Evolutionary conservation across 2,888 invertebrate genomes (phyloP), one percentile per base, ranked within the genome.

Genomic region (Eupeodes luniger): DNA sequence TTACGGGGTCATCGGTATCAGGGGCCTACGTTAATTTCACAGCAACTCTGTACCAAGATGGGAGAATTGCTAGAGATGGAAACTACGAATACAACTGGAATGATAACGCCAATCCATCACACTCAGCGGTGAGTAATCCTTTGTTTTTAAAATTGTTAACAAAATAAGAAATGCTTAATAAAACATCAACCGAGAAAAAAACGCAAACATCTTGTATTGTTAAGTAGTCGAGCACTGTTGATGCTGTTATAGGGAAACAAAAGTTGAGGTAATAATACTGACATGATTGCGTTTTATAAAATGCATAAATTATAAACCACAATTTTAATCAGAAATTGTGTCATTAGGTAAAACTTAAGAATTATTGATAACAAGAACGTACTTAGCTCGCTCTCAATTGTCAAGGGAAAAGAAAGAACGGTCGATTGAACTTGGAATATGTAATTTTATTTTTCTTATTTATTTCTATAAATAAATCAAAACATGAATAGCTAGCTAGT

Each of bases 1-100:
- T 95, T 88, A 95, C 96, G 93, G 96, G 96, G 10, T 96, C 96
- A 66, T 95, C 96, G n/a, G 95, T 97, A 16, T 93, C 95, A 76
- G 97, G 97, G 34, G 96, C 96, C 5, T 95, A 95, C 74, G 94
- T 97, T 59, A 96, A 95, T 89, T 96, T 97, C 91, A 95, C 91
- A 34, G 93, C 92, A 11, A 92, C 90, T 14, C 87, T 93, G 6
- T 92, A 91, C 62, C 90, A 92, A 72, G 91, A 90, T 53, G 90
- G 89, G 0, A 90, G 89, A 70, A 85, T 92, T 36, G 92, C 92
- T 14, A 84, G 94, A 67, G 91, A 91, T 5, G 95, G 94, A 19
- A 91, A 90, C 0, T 96, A 95, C 93, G 93, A 91, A 49, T 96
- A 94, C 91, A 89, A 77, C 5, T 97, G 96, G 95, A 91, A 91